Evolutionary conservation across 2,113 vertebrate genomes (phyloP), one percentile per base, ranked within the genome.

Genomic region (Phaetusa simplex): DNA sequence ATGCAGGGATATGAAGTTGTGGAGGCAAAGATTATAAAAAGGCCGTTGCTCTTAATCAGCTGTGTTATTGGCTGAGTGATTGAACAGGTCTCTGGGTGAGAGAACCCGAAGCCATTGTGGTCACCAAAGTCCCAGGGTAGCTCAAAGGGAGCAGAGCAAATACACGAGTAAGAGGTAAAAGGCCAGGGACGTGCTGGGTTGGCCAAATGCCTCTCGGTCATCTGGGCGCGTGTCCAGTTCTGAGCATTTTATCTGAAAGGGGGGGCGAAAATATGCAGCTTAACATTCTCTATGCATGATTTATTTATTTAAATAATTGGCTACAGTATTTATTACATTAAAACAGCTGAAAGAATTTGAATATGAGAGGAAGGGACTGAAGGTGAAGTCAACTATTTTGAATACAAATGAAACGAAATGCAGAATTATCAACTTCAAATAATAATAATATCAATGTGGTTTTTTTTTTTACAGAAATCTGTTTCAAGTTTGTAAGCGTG

Each of bases 201-300:
- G 58, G 56, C 52, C 0, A 1, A 40, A 22, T 27, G 56, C 49
- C 26, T 45, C 7, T 58, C 5, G 3, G 32, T 38, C 38, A 9
- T 26, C 27, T 27, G 62, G 58, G 58, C 12, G 3, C 5, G 2
- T 17, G 72, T 19, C 67, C 81, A 84, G 32, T 9, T 59, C 38
- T 26, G 23, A 86, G 49, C 14, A n/a, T 22, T 40, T 43, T 24
- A 5, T 18, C 55, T 71, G 16, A 7, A 45, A 16, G 29, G 10
- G 10, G 13, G 8, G 11, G 13, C 73, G 72, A 36, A 79, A 81
- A 58, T 13, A 42, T 7, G 3, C 18, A 88, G 27, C 30, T 66
- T 36, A 14, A 11, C 3, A 0, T n/a, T 34, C 18, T 49, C 40
- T 16, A 2, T 7, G 29, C 14, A 2, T 42, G 38, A 22, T 64